Conservation (phyloP, 2,888 invertebrate species). For the Odontothrips loti region DNA sequence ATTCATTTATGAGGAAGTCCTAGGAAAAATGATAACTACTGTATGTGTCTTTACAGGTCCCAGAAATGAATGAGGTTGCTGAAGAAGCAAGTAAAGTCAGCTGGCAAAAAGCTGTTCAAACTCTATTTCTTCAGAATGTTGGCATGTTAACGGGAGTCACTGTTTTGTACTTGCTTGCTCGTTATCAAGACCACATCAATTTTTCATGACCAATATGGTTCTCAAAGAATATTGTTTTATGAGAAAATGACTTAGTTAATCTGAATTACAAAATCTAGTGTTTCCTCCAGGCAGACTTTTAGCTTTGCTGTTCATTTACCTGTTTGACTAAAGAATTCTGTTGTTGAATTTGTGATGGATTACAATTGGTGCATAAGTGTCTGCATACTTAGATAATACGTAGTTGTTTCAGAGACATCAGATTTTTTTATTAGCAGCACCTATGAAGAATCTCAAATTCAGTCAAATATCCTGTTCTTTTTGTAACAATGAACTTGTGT, state of each 20-base stretch:
- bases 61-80: conserved; percentile 49
- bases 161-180: conserved; percentile 47
- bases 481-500: neutral
- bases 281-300: neutral
- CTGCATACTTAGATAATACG: neutral
- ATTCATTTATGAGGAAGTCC: neutral
- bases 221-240: neutral
- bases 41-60: conserved; percentile 43
- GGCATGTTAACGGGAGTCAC: conserved; percentile 47
- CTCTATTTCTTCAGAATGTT: conserved; percentile 48
- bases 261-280: neutral
- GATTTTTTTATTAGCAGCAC: neutral
- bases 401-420: neutral
- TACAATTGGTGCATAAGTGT: neutral
- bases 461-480: neutral
- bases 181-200: conserved; percentile 46
- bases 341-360: neutral
- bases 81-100: conserved; percentile 47
- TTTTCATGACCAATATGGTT: conserved; percentile 36
- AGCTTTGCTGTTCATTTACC: neutral
- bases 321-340: neutral
- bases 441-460: neutral
- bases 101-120: conserved; percentile 43
- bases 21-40: neutral
- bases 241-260: neutral